Base-by-base conservation (phyloP, 2,888 invertebrate genomes). In the Onthophagus sagittarius region DNA sequence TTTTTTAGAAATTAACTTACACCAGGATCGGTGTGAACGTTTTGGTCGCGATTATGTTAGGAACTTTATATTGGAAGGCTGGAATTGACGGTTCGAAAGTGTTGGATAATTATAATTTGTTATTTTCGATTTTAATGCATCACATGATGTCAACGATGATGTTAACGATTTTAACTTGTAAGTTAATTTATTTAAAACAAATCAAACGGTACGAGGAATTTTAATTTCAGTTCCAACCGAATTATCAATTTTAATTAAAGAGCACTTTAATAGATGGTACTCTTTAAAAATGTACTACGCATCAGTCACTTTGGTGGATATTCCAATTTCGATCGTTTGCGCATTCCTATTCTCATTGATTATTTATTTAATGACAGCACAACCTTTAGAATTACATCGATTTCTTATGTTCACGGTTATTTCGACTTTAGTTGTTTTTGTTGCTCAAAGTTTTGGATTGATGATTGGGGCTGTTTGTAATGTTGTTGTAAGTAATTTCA, bases 101-200 rank as follows among this genome's bases (percentile, higher is more conserved):
- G 0, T 80, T 94, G 70, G 93, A 94, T 80, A 95, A 95, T 84
- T 95, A 94, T 80, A 95, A 95, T 85, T 89, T 96, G 75, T 86
- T 97, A 7, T 98, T 98, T 85, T 94, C 96, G 39, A 94, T 96
- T 79, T 88, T 97, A 74, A 94, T 98, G 88, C 97, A 98, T 85
- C 93, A 96, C 80, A 96, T 94, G 88, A 94, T 95, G 93, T 92
- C 94, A 0, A 93, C 94, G 0, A 95, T 95, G 94, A 95, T 95
- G 95, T 87, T 95, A 15, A 95, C 94, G 0, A 93, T 95, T 75
- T 88, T 95, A 39, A 95, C 94, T 9, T 95, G 95, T 95, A 86
- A 89, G 93, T 88, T 71, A 5, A 15, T 69, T 11, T 70, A 39
- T 72, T 13, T 32, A 11, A 31, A 31, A 14, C 9, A 53, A 6